phyloP scores from a whole-genome alignment of 2,113 vertebrate genomes.

The Rissa tridactyla region DNA sequence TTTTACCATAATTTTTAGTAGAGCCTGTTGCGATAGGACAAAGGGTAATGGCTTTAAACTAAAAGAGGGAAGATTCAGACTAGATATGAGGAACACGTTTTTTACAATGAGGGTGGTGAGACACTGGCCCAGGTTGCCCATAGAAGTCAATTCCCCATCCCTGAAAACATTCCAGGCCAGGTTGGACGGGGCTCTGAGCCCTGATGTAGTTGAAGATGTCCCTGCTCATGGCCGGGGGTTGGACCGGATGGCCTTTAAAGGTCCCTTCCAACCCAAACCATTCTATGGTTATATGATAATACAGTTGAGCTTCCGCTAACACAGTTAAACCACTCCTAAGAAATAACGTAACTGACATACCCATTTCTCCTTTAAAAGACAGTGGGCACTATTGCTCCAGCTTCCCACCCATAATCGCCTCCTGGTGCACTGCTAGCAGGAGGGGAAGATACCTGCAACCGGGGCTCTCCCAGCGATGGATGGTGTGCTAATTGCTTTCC shows the following conservation, averaged over 20 bases:
- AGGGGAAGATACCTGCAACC: neutral
- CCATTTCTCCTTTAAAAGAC: neutral
- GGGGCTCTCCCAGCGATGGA: neutral
- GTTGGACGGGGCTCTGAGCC: neutral
- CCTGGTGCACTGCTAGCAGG: neutral
- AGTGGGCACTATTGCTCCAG: too few relatives aligned
- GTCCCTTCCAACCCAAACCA: neutral
- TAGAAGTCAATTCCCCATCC: neutral
- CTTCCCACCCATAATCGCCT: neutral
- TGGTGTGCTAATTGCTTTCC: rapidly evolving
- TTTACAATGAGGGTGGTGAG: neutral
- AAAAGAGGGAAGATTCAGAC: neutral
- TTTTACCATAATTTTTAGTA: neutral
- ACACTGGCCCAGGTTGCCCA: neutral
- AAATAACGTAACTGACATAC: rapidly evolving
- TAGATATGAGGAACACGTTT: neutral
- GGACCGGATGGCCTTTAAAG: neutral
- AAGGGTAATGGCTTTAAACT: neutral
- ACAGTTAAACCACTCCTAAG: neutral
- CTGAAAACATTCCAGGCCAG: neutral
- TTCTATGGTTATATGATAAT: neutral
- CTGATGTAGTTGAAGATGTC: neutral
- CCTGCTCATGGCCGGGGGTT: neutral
- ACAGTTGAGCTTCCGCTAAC: neutral
- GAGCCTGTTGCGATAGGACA: neutral